phyloP scores from a whole-genome alignment of 2,888 invertebrate genomes.

The Drosophila kambysellisi region DNA sequence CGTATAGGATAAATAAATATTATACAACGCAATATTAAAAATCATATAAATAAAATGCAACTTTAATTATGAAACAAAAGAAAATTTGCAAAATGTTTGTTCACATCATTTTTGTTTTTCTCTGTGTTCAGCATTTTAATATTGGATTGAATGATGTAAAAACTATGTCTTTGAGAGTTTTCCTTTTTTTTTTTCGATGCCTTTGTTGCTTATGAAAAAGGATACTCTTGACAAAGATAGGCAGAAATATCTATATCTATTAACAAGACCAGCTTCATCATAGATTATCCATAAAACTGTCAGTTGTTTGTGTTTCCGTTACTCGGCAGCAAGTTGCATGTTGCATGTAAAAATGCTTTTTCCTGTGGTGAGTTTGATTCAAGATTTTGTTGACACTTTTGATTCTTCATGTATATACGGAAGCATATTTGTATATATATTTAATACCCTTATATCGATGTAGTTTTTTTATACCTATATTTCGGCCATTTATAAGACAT shows the following conservation, averaged over 20 bases:
- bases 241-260: not conserved
- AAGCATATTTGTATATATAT: not conserved
- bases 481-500: not conserved
- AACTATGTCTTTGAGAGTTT: not conserved
- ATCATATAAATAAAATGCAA: not conserved
- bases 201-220: conserved; percentile 4
- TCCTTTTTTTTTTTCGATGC: not conserved
- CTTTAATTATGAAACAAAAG: conserved; percentile 1
- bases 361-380: conserved; percentile 22
- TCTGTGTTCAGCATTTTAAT: not conserved
- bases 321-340: conserved; percentile 4
- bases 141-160: conserved; percentile 20
- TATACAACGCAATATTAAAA: conserved; percentile 3
- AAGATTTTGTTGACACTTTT: conserved; percentile 34
- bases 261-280: conserved; percentile 2
- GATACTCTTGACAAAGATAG: conserved; percentile 1
- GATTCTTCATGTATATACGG: conserved; percentile 13
- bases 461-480: not conserved
- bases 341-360: conserved; percentile 6
- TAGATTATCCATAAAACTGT: not conserved
- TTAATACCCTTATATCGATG: not conserved
- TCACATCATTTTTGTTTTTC: conserved; percentile 1
- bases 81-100: conserved; percentile 3
- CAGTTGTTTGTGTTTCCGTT: not conserved
- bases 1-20: conserved; percentile 5